phyloP scores from a whole-genome alignment of 2,888 invertebrate species.

The Acronicta aceris region DNA sequence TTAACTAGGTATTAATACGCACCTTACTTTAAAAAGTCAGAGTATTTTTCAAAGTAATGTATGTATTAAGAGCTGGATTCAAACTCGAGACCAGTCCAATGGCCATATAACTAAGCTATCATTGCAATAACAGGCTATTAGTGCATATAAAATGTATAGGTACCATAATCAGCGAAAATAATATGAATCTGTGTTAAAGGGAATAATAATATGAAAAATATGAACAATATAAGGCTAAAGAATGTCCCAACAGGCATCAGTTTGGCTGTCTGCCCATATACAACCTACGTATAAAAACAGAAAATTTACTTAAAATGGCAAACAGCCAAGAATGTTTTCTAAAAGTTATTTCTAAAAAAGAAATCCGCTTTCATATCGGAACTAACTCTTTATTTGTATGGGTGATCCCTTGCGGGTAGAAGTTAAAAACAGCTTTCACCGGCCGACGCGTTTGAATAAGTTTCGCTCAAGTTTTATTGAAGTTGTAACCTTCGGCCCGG shows the following conservation, averaged over 20 bases:
- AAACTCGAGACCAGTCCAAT: no score
- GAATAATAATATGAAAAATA: conserved; percentile 7
- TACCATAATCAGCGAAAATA: no score
- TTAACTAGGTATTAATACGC: no score
- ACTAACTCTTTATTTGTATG: conserved; percentile 86
- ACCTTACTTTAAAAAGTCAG: no score
- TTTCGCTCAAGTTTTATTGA: conserved; percentile 77
- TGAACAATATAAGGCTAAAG: conserved; percentile 26
- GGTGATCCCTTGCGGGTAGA: conserved; percentile 80
- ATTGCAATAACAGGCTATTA: no score
- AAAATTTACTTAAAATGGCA: conserved; percentile 66
- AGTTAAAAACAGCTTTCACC: conserved; percentile 86
- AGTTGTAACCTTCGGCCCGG: conserved; percentile 79
- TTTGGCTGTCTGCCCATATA: conserved; percentile 63
- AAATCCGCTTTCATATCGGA: conserved; percentile 75
- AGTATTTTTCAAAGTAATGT: no score
- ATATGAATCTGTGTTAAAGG: no score
- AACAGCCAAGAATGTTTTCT: conserved; percentile 64
- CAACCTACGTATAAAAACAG: conserved; percentile 55
- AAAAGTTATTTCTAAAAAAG: conserved; percentile 72
- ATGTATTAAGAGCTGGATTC: no score
- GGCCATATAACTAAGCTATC: no score
- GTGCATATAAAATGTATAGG: no score
- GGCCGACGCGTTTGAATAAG: conserved; percentile 78
- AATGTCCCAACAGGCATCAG: conserved; percentile 46